Base-by-base conservation (phyloP, 1,140 invertebrate genomes). In the Dreissena rostriformis region DNA sequence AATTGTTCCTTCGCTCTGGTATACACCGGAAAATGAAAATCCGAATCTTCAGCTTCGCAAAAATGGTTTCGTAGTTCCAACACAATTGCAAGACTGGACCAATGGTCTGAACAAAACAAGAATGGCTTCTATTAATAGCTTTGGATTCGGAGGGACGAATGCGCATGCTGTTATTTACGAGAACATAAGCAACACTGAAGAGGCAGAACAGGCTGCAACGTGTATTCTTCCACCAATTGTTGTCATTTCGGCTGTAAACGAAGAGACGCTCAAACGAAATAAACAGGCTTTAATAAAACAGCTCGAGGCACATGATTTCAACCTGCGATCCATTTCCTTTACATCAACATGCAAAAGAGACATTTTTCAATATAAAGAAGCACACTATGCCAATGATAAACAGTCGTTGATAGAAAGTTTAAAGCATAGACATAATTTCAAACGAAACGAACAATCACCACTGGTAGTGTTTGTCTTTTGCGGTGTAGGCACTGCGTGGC, bases 21-120 rank as follows among this genome's bases (percentile, higher is more conserved):
- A 86, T 61, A 95, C 96, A 68, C 26, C 52, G 55, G 85, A 84
- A 11, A 87, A 86, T n/a, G 82, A 81, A 51, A 91, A 92, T 79
- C 85, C 85, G 57, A 84, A 86, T 28, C 87, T 91, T 65, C 73
- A 89, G 53, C 87, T 90, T 17, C 29, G 75, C 1, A 86, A 78
- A 11, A 73, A 86, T 61, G 78, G 84, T 26, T 79, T 92, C 71
- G 53, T 75, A n/a, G 87, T 92, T 24, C 85, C 89, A 7, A 87
- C 85, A 61, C 19, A 83, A 22, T 51, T 75, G 29, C 19, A 15
- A 10, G 53, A 57, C n/a, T 86, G 87, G 85, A 74, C 22, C 17
- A 66, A 49, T 65, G 51, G 79, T 95, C 96, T 11, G 14, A 61
- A 39, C 39, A 61, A 0, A 28, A 26, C 28, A 55, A 85, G 74